Conservation (phyloP, 2,888 invertebrate genomes). For the Dioctria rufipes region DNA sequence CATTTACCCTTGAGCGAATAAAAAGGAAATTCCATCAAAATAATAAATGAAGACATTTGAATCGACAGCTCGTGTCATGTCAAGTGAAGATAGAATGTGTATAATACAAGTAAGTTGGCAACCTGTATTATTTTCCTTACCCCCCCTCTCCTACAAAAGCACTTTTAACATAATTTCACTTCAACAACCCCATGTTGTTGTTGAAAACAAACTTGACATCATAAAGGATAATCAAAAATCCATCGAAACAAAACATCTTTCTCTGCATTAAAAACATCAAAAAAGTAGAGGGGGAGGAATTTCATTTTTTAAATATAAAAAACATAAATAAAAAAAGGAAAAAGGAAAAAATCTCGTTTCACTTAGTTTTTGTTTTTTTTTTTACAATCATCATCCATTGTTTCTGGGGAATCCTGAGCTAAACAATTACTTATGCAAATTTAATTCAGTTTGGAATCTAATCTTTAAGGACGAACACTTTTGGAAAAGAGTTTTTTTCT, state of each 20-base stretch:
- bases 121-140: neutral
- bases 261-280: conserved; percentile 13
- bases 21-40: conserved; percentile 1
- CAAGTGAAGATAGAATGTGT: neutral
- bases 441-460: conserved; percentile 44
- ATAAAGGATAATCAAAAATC: conserved; percentile 22
- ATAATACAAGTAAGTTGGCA: neutral
- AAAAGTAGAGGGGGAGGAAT: neutral
- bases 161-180: neutral
- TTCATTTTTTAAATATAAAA: neutral
- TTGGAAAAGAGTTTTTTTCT: conserved; percentile 7
- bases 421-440: conserved; percentile 50
- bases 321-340: neutral
- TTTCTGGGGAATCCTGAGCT: conserved; percentile 19
- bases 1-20: neutral
- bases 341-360: neutral
- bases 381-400: conserved; percentile 20
- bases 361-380: neutral
- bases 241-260: neutral
- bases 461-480: conserved; percentile 27
- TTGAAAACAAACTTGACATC: neutral
- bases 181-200: neutral
- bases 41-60: conserved; percentile 8
- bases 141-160: neutral
- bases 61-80: neutral